Conservation (phyloP, 2,797 vertebrate species). For the Acropternis orthonyx region DNA sequence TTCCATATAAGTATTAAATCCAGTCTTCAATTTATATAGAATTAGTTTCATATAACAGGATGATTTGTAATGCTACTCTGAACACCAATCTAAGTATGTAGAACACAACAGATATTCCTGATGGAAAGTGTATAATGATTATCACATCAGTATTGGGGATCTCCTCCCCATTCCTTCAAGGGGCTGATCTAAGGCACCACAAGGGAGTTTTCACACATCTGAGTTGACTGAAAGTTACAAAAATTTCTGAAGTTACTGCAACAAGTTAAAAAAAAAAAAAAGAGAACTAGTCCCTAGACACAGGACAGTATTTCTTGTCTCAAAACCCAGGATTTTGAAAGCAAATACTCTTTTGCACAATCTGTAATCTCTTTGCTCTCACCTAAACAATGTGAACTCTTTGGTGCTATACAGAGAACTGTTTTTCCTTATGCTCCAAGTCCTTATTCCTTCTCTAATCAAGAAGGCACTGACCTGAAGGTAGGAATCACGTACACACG, state of each 20-base stretch:
- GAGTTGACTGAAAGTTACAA: neutral
- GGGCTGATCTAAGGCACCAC: neutral
- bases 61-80: neutral
- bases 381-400: neutral
- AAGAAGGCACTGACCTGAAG: neutral
- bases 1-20: neutral
- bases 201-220: neutral
- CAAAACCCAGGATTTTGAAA: neutral
- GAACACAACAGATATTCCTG: neutral
- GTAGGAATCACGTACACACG: rapidly evolving
- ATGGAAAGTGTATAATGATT: neutral
- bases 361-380: neutral
- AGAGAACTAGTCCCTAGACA: neutral
- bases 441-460: neutral
- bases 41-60: neutral
- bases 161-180: neutral
- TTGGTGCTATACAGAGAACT: neutral
- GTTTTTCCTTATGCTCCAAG: neutral
- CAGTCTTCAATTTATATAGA: neutral
- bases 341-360: neutral
- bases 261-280: neutral
- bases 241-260: neutral
- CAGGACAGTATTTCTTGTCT: neutral
- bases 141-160: rapidly evolving
- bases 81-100: neutral